Conservation (phyloP, 2,113 vertebrate species). For the Chinchilla lanigera region DNA sequence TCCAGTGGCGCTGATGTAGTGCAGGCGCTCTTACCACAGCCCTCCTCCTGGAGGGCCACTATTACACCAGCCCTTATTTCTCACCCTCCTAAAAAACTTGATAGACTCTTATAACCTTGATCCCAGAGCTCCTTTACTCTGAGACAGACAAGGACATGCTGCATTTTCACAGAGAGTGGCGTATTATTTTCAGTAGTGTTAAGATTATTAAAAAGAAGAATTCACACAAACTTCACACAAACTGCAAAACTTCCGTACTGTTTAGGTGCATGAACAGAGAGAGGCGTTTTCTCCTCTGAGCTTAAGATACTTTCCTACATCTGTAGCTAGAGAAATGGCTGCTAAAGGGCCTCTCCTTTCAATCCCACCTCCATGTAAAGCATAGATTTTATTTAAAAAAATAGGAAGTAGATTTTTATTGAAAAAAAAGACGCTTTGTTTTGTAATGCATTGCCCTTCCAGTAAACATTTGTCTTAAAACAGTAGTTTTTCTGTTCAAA, state of each 20-base stretch:
- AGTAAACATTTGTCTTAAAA: background rate
- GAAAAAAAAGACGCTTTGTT: background rate
- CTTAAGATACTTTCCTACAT: background rate
- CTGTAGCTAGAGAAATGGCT: background rate
- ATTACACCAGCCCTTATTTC: background rate
- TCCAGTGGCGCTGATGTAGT: background rate
- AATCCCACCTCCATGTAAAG: background rate
- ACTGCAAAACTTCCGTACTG: background rate
- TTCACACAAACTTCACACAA: background rate
- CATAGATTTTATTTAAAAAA: background rate
- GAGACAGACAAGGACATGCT: conserved; percentile 42
- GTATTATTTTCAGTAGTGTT: background rate
- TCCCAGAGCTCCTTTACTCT: conserved; percentile 47
- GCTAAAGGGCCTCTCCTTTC: background rate
- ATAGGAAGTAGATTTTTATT: background rate
- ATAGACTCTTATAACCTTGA: conserved; percentile 46
- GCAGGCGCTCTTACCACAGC: background rate
- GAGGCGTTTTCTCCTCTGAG: background rate
- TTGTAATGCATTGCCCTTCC: background rate
- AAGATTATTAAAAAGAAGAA: conserved; percentile 59
- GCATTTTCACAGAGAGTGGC: background rate
- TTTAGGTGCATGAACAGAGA: background rate
- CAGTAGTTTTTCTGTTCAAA: background rate
- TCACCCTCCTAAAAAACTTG: background rate
- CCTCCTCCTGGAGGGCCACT: background rate